Conservation (phyloP, 2,113 vertebrate species). For the Pseudorectes ferrugineus region DNA sequence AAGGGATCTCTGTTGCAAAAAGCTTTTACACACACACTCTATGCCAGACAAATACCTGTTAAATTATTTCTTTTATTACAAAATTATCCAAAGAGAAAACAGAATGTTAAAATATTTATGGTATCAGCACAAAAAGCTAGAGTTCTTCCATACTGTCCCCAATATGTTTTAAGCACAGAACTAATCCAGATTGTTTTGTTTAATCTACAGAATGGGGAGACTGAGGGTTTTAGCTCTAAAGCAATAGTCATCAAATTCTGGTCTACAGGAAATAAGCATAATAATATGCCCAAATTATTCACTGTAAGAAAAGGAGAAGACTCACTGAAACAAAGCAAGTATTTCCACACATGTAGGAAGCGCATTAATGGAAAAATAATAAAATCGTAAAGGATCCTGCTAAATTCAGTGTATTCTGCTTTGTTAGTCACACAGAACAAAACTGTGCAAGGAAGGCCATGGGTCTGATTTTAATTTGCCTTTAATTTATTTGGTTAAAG, state of each 20-base stretch:
- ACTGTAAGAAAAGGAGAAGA: background rate
- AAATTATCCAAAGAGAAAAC: background rate
- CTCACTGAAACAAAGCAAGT: background rate
- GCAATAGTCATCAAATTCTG: background rate
- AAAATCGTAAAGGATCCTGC: background rate
- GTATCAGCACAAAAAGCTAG: background rate
- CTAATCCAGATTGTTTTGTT: background rate
- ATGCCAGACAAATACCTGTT: background rate
- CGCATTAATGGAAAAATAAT: background rate
- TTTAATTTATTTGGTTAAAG: background rate
- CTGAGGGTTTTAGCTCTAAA: background rate
- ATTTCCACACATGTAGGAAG: background rate
- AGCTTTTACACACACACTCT: background rate
- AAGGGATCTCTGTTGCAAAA: background rate
- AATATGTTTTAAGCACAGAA: background rate
- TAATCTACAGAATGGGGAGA: background rate
- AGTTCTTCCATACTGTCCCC: background rate
- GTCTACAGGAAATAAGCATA: background rate
- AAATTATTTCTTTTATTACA: background rate
- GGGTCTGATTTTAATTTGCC: background rate
- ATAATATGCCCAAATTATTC: background rate
- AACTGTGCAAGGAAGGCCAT: background rate
- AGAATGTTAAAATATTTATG: background rate
- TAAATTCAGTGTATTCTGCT: background rate
- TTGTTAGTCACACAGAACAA: background rate